A percentile compares a stretch with the other conserved stretches of the same genome.
Conservation (phyloP, 2,888 invertebrate species). For the Lasioglossum morio region DNA sequence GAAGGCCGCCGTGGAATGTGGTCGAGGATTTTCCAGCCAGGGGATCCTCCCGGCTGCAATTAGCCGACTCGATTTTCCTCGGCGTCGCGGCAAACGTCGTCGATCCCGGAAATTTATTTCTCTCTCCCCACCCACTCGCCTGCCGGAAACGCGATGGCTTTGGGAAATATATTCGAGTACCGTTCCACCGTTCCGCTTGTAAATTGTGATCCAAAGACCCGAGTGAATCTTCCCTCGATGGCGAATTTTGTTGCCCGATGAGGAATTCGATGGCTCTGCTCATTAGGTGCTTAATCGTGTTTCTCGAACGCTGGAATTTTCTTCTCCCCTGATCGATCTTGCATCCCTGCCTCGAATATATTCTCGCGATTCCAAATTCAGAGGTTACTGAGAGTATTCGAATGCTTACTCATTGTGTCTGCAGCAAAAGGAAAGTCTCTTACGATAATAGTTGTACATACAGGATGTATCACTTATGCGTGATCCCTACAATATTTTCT, state of each 20-base stretch:
- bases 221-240: constrained; percentile 47
- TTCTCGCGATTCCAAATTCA: not conserved
- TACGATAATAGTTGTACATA: no score
- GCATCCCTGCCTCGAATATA: not conserved
- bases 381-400: not conserved
- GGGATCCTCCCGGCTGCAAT: constrained; percentile 60
- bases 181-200: constrained; percentile 58
- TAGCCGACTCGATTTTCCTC: constrained; percentile 74
- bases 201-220: constrained; percentile 65
- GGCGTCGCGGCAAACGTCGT: constrained; percentile 65
- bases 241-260: constrained; percentile 44
- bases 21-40: constrained; percentile 52
- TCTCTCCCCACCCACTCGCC: constrained; percentile 16
- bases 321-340: not conserved
- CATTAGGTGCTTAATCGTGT: constrained; percentile 43
- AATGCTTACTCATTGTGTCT: not conserved
- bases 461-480: no score
- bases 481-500: no score
- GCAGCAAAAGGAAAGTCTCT: no score
- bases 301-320: not conserved
- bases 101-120: constrained; percentile 74
- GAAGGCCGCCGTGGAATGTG: constrained; percentile 66
- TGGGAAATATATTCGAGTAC: constrained; percentile 72
- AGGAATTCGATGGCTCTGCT: constrained; percentile 32
- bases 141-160: constrained; percentile 29